Evolutionary conservation across 2,113 vertebrate genomes (phyloP), one percentile per base, ranked within the genome.

Genomic region (Nannobrachium achirus): DNA sequence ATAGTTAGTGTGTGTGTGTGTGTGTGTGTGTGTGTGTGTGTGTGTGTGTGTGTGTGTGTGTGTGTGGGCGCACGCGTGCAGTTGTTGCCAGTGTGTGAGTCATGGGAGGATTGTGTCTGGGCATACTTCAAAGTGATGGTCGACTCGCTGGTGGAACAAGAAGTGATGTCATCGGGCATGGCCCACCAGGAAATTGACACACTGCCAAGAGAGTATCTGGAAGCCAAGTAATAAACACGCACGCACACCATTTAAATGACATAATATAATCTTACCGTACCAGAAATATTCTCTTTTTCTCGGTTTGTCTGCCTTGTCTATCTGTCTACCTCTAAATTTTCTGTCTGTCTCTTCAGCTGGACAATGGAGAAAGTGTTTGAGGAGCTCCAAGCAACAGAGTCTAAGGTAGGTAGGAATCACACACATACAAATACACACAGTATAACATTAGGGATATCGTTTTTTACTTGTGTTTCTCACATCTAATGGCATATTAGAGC

Each of bases 21-120:
- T 62, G 5, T 68, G 41, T 71, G 15, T 73, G 48, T 78, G 11
- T 82, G 46, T 55, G 19, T 73, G 0, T 61, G 51, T 83, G 95
- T 93, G 66, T 96, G 94, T 5, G 92, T 95, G 53, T 92, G n/a
- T 56, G 46, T 64, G 40, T 55, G 49, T 53, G 49, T 52, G 45
- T 57, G 14, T 71, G 18, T 51, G 51, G 57, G 50, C 64, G 11
- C 50, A 9, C 11, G 41, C 38, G 1, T 20, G 41, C 81, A 98
- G 97, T 88, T 99, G 45, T 92, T 99, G 80, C 93, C 95, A 0
- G 97, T 98, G 76, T 99, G 97, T 13, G 95, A 99, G 13, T 94
- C 95, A 0, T 99, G 98, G 98, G 96, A 99, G 85, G 98, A 99
- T 80, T 94, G 93, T 0, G 94, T 99, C 9, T 99, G 98, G 98